A percentile compares a stretch with the other conserved stretches of the same genome.
Conservation (phyloP, 2,888 invertebrate genomes). For the Drosophila formosana region DNA sequence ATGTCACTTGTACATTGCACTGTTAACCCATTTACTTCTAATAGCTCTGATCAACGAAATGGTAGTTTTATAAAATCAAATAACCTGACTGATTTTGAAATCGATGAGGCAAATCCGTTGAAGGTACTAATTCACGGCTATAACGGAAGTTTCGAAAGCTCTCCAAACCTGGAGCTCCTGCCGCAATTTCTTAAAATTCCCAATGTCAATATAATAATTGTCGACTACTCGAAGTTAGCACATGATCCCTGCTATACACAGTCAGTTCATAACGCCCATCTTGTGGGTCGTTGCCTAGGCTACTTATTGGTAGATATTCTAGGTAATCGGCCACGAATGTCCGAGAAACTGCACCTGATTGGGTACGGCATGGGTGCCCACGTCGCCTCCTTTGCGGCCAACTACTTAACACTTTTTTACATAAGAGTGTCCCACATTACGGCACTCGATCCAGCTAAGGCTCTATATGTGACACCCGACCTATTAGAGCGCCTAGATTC, state of each 20-base stretch:
- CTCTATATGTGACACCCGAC: constrained; percentile 86
- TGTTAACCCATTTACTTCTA: neutral
- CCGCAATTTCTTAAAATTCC: constrained; percentile 87
- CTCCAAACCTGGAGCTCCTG: constrained; percentile 87
- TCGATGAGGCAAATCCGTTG: constrained; percentile 84
- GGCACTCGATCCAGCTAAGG: constrained; percentile 88
- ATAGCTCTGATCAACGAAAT: neutral
- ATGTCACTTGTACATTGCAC: constrained; percentile 78
- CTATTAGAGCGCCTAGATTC: constrained; percentile 86
- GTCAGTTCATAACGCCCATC: constrained; percentile 86
- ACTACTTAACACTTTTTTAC: constrained; percentile 76
- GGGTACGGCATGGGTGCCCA: constrained; percentile 89
- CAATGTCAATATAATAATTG: constrained; percentile 87
- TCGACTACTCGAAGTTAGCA: constrained; percentile 87
- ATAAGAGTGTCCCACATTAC: constrained; percentile 86
- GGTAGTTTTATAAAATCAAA: neutral
- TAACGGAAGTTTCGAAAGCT: constrained; percentile 86
- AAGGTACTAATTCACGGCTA: constrained; percentile 88
- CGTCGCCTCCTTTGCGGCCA: constrained; percentile 86
- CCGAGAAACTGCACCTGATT: constrained; percentile 86
- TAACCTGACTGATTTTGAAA: constrained; percentile 21
- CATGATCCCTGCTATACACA: constrained; percentile 87
- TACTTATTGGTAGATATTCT: constrained; percentile 86
- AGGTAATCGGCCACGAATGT: constrained; percentile 76
- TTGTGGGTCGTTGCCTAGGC: constrained; percentile 87